Conservation (phyloP, 2,888 invertebrate genomes). For the Drosophila phalerata region DNA sequence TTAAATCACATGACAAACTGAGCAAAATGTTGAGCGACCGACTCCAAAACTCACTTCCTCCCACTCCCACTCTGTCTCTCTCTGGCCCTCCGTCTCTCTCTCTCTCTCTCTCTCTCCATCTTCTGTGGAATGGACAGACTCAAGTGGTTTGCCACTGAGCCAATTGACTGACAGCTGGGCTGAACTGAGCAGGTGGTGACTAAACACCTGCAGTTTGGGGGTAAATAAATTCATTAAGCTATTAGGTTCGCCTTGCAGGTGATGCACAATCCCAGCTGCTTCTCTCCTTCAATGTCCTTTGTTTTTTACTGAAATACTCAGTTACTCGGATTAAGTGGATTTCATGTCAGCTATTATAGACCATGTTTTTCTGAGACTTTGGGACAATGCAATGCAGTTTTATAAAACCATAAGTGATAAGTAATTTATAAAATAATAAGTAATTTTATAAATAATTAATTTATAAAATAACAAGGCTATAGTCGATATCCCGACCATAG, state of each 20-base stretch:
- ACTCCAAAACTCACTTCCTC: constrained; percentile 11
- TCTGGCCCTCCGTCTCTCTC: neutral
- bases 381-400: too few species aligned
- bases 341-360: constrained; percentile 48
- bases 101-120: neutral
- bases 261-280: constrained; percentile 33
- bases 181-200: neutral
- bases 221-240: constrained; percentile 79
- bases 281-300: constrained; percentile 32
- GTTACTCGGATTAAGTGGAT: constrained; percentile 64
- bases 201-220: constrained; percentile 13
- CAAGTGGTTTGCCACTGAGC: constrained; percentile 65
- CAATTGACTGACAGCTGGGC: constrained; percentile 29
- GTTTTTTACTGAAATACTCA: constrained; percentile 49
- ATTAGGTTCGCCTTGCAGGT: constrained; percentile 58
- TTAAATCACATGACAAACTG: constrained; percentile 74
- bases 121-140: constrained; percentile 35
- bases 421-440: too few species aligned
- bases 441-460: too few species aligned
- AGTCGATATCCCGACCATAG: too few species aligned
- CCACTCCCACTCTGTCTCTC: neutral
- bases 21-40: constrained; percentile 36
- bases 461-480: too few species aligned
- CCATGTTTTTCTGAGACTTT: constrained; percentile 27
- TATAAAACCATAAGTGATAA: too few species aligned